Conservation (phyloP, 2,888 invertebrate genomes). For the Microctonus aethiopoides region DNA sequence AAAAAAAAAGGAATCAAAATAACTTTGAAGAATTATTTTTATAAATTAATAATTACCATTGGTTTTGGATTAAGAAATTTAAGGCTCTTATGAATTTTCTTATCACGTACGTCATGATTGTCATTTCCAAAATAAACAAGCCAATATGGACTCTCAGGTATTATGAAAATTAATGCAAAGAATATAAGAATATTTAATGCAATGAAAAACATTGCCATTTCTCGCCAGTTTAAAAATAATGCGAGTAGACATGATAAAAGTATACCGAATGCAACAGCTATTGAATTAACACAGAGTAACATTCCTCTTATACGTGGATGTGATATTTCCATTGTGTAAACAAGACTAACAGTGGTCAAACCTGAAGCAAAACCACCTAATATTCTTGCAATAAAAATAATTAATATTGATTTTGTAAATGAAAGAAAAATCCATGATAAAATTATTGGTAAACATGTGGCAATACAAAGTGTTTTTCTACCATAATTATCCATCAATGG, state of each 20-base stretch:
- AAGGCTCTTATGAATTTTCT: constrained; percentile 63
- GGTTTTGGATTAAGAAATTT: constrained; percentile 67
- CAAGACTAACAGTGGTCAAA: constrained; percentile 69
- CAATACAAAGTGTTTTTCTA: constrained; percentile 67
- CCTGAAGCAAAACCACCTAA: constrained; percentile 71
- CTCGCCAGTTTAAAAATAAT: constrained; percentile 68
- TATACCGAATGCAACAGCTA: constrained; percentile 72
- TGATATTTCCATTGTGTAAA: constrained; percentile 72
- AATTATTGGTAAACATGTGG: constrained; percentile 67
- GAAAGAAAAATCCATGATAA: constrained; percentile 69
- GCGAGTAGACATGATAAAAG: constrained; percentile 70
- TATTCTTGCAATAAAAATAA: constrained; percentile 69
- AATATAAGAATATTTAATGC: constrained; percentile 61
- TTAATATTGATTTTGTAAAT: constrained; percentile 64
- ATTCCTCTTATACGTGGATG: constrained; percentile 70
- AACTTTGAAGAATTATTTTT: too few species aligned
- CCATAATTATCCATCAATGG: constrained; percentile 72
- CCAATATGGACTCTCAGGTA: constrained; percentile 74
- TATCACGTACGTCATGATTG: constrained; percentile 40
- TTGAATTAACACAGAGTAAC: constrained; percentile 71
- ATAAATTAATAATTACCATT: too few species aligned
- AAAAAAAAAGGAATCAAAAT: background rate
- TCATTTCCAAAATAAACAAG: constrained; percentile 66
- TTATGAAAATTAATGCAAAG: constrained; percentile 58
- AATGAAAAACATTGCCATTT: constrained; percentile 67